phyloP scores from a whole-genome alignment of 2,888 invertebrate genomes.

The Polietes domitor region DNA sequence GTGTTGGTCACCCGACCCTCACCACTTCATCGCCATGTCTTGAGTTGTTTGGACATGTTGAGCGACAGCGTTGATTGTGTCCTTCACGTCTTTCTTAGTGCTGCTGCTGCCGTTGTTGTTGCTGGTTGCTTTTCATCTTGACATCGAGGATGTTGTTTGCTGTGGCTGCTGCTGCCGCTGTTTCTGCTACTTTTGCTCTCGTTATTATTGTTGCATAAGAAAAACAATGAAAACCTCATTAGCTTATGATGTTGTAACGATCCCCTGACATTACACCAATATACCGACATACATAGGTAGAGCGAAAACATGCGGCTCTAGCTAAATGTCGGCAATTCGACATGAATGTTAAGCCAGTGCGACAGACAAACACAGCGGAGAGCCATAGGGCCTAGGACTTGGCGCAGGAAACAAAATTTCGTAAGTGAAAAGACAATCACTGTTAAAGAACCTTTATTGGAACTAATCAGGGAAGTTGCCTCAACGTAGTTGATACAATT shows the following conservation, averaged over 20 bases:
- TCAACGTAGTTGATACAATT: background rate
- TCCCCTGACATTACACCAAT: conserved; percentile 16
- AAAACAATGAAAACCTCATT: conserved; percentile 63
- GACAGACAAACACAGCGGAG: conserved; percentile 4
- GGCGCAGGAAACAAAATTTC: conserved; percentile 25
- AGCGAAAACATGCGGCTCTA: conserved; percentile 12
- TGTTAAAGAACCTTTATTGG: conserved; percentile 16
- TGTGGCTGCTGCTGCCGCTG: conserved; percentile 12
- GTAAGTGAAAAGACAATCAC: conserved; percentile 30
- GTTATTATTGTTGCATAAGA: conserved; percentile 26
- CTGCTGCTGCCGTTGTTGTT: conserved; percentile 17
- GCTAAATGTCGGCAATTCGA: conserved; percentile 39
- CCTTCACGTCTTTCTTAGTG: background rate
- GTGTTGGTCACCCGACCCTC: background rate
- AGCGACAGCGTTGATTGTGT: conserved; percentile 11
- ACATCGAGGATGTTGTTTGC: background rate
- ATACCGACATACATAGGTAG: background rate
- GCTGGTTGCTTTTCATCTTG: background rate
- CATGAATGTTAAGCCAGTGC: background rate
- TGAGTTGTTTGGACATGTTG: conserved; percentile 24
- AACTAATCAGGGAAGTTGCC: conserved; percentile 21
- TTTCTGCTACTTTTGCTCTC: background rate
- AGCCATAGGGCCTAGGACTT: conserved; percentile 10
- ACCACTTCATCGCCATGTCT: background rate
- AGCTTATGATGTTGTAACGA: conserved; percentile 58